Evolutionary conservation across 2,888 invertebrate genomes (phyloP), one percentile per base, ranked within the genome.

Genomic region (Sepioteuthis lessoniana): DNA sequence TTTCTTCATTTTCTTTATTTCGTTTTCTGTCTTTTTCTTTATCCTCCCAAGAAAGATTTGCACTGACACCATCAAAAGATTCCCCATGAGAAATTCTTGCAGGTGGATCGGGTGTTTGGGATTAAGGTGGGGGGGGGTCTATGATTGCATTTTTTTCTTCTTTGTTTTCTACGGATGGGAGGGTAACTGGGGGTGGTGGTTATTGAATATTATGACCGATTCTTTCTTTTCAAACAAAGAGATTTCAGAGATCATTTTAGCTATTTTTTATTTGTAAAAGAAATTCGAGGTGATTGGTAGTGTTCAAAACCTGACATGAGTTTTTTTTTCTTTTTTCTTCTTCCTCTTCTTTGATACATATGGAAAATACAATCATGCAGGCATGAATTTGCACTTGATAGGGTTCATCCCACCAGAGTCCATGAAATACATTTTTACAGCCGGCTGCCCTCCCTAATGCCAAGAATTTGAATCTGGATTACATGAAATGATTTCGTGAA

Each of bases 91-190:
- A 76, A 76, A 35, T 76, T 76, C 76, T 76, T 76, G 76, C 76
- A 76, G 76, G 76, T 76, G 76, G n/a, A 76, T 76, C 76, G 76
- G 76, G 76, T 76, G 76, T 76, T 76, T 76, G 76, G n/a, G 76
- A 76, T 76, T 76, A 76, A 76, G n/a, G 76, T n/a, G 10, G n/a
- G n/a, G 76, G n/a, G 25, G 25, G 28, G 0, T 13, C n/a, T 10
- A 16, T n/a, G n/a, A 76, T n/a, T 76, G n/a, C 76, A 35, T 76
- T 76, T 76, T 76, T 31, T 31, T 55, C 21, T 55, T 55, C 28
- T 21, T 25, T 21, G 5, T 76, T 76, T 76, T 76, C n/a, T 76
- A 35, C n/a, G 16, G 76, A 2, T n/a, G 19, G 2, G 2, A 8
- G n/a, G 13, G 16, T n/a, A 2, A 16, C 3, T 2, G 13, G 76